A percentile compares a stretch with the other conserved stretches of the same genome.
These are phyloP conservation scores for Mythimna pallens DNA, from an alignment of 2,888 invertebrate species.

Conservation along the genomic window DNA sequence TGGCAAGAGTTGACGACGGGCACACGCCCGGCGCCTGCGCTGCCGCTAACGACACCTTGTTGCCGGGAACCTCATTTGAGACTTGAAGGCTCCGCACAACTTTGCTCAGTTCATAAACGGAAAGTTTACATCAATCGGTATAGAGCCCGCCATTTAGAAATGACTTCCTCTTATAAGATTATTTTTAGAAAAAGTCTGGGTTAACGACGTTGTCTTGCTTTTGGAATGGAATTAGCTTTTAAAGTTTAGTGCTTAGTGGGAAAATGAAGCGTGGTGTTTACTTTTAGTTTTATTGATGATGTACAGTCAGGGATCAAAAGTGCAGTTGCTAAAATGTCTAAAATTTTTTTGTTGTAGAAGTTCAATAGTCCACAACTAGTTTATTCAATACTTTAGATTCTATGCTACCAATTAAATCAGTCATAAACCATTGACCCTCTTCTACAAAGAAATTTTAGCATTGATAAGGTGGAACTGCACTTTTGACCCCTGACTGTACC, in stretches of 20 bases:
- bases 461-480: too few species aligned
- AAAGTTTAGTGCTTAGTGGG: neutral
- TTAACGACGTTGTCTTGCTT: conserved; percentile 23
- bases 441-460: too few species aligned
- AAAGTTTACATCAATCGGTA: conserved; percentile 54
- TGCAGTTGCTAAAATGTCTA: too few species aligned
- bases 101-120: conserved; percentile 54
- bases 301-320: too few species aligned
- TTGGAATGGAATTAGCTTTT: conserved; percentile 29
- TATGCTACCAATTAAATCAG: too few species aligned
- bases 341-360: too few species aligned
- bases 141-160: conserved; percentile 38
- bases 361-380: too few species aligned
- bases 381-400: too few species aligned
- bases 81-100: conserved; percentile 54
- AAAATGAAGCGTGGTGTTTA: neutral
- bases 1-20: conserved; percentile 64
- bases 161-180: conserved; percentile 28
- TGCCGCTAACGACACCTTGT: conserved; percentile 72
- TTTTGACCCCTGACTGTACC: too few species aligned
- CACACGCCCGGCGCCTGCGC: conserved; percentile 16
- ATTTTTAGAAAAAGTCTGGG: conserved; percentile 22
- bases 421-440: too few species aligned
- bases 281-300: conserved; percentile 9
- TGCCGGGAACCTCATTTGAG: conserved; percentile 65